Percentiles rank a stretch among this genome's conserved stretches.
phyloP scores from a whole-genome alignment of 2,113 vertebrate genomes.

The Dinomys branickii region DNA sequence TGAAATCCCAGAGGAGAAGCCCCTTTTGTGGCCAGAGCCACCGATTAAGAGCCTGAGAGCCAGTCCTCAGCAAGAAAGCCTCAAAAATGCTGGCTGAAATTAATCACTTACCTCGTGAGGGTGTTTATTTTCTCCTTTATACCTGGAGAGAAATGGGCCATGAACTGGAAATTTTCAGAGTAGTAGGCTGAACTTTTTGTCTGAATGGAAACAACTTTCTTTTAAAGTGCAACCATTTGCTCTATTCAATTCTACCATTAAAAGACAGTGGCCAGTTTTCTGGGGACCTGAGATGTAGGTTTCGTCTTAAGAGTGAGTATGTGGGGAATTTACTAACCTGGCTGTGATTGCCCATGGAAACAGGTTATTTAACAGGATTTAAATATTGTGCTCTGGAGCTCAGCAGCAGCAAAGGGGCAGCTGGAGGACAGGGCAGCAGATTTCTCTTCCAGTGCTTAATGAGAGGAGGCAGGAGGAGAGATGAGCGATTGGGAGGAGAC shows the following conservation, averaged over 20 bases:
- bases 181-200: slow-evolving; percentile 67
- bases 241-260: slow-evolving; percentile 64
- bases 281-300: slow-evolving; percentile 64
- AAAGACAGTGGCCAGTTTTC: slow-evolving; percentile 78
- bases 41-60: slow-evolving; percentile 41
- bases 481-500: neutral
- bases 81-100: slow-evolving; percentile 61
- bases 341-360: slow-evolving; percentile 69
- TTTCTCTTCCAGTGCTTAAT: neutral
- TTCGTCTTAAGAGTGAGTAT: slow-evolving; percentile 67
- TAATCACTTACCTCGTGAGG: slow-evolving; percentile 58
- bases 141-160: slow-evolving; percentile 76
- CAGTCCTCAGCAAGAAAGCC: slow-evolving; percentile 46
- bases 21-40: neutral
- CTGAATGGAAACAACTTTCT: slow-evolving; percentile 67
- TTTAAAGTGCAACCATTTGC: slow-evolving; percentile 60
- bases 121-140: slow-evolving; percentile 76
- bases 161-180: slow-evolving; percentile 72
- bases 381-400: slow-evolving; percentile 59
- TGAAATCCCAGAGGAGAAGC: slow-evolving; percentile 32
- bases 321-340: slow-evolving; percentile 73
- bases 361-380: slow-evolving; percentile 77
- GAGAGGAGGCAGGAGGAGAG: neutral
- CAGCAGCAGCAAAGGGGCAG: neutral
- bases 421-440: neutral